Evolutionary conservation across 2,113 vertebrate genomes (phyloP), one percentile per base, ranked within the genome.

Genomic region (Gobius niger): DNA sequence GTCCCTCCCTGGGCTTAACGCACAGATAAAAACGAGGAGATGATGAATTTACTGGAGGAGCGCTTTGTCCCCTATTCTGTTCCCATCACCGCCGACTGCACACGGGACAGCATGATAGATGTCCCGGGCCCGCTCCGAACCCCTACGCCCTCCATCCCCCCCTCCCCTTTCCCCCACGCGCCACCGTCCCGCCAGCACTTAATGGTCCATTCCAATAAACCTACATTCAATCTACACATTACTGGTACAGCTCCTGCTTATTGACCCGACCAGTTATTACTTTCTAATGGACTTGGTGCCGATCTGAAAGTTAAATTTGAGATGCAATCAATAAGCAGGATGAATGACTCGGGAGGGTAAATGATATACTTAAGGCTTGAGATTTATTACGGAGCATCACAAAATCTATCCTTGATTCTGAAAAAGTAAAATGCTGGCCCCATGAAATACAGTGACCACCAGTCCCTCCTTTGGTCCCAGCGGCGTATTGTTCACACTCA

Each of bases 131-230:
- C 52, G 10, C 52, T 24, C 9, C 0, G 10, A 24, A 19, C 8
- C 52, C 52, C 52, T n/a, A 16, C 18, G 18, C 64, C 47, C 75
- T 66, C 65, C 52, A 50, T 64, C 53, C 68, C 68, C 52, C 68
- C 49, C 51, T 44, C 56, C 63, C 54, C n/a, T n/a, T n/a, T n/a
- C n/a, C n/a, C n/a, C n/a, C n/a, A n/a, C 18, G 0, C 63, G 66
- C 44, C 60, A 71, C 67, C 50, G 47, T 71, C 64, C 54, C 44
- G 44, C 72, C 72, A 54, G 60, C 53, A 52, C 87, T 80, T 89
- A 90, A 91, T 88, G 86, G 81, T 65, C 80, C 82, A 85, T 90
- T 89, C 85, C 87, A 86, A 90, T 91, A 89, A 90, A 89, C 78
- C 83, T 80, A 76, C 77, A 72, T 82, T 84, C 84, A 87, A 78